Evolutionary conservation across 2,113 vertebrate species (phyloP), one percentile per base, ranked within the genome.

Genomic region (Leucoraja erinaceus): DNA sequence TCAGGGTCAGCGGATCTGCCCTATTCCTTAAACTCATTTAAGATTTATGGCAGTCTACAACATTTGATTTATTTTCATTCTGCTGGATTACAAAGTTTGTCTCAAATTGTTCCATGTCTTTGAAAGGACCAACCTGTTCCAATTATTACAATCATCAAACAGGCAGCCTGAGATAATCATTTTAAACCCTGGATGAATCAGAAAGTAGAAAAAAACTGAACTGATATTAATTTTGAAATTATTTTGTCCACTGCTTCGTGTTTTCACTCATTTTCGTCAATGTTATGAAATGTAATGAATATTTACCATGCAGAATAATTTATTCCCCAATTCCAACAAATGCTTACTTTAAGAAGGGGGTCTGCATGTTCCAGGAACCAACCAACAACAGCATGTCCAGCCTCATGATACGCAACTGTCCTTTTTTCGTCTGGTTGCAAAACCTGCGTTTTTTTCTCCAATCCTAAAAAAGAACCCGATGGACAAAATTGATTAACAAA

Each of bases 371-470:
- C 94, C 72, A 96, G 93, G 93, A 96, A 95, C 96, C 96, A 96
- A 93, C 95, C 96, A 56, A 94, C 95, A 11, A 96, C 94, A 0
- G 93, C 95, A 3, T 95, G 96, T 0, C 96, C 95, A 0, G 96
- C 96, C 93, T 96, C 95, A 0, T 95, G 96, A 93, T 95, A 96
- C 2, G 96, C 95, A 90, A 96, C 95, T 0, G 94, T 94, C 5
- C 61, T 94, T 94, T 96, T 96, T 94, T 96, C 95, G 0, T 66
- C 47, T 2, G 95, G 95, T 90, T 96, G 95, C 66, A 96, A 95
- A 20, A 96, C 95, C 93, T 96, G 96, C 3, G 95, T 96, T 94
- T 94, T 96, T 94, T 96, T 96, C 94, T 97, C 96, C 3, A 97
- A 94, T 56, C 96, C 96, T 96, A 93, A 28, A 93, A 93, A n/a